Percentiles rank a stretch among this genome's conserved stretches.
Evolutionary conservation across 1,140 invertebrate species (phyloP).

Genomic region (Nylanderia fulva): DNA sequence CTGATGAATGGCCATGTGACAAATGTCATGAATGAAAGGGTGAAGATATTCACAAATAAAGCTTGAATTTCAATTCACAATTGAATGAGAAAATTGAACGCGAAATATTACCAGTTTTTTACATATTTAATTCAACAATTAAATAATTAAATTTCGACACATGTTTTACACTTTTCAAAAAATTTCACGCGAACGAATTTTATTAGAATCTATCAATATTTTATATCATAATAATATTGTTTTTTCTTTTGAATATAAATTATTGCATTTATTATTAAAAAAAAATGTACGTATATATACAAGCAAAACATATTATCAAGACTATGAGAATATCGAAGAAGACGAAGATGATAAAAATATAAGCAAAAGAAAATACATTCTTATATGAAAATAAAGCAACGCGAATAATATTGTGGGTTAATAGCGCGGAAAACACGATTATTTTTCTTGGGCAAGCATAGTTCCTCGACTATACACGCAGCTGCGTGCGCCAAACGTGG

Average conservation of each 20-base stretch:
- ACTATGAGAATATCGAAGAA: background rate
- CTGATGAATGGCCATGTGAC: background rate
- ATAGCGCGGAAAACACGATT: constrained; percentile 44
- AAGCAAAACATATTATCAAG: background rate
- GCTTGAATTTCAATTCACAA: background rate
- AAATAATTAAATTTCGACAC: background rate
- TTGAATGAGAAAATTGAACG: background rate
- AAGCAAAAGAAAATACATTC: background rate
- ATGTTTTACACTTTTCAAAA: background rate
- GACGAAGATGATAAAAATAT: constrained; percentile 2
- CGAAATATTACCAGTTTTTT: background rate
- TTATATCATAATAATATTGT: background rate
- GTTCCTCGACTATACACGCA: constrained; percentile 1
- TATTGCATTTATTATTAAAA: background rate
- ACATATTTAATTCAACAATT: background rate
- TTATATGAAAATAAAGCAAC: constrained; percentile 11
- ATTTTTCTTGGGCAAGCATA: constrained; percentile 40
- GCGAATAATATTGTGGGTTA: constrained; percentile 1
- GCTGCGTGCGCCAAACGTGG: constrained; percentile 52
- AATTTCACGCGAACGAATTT: background rate
- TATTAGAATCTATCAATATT: background rate
- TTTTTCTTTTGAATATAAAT: constrained; percentile 1
- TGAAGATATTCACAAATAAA: background rate
- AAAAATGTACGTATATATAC: background rate
- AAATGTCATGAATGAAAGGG: constrained; percentile 24